Percentiles rank a stretch among this genome's conserved stretches.
Conservation (phyloP, 2,888 invertebrate genomes). For the Clistopyga incitator region DNA sequence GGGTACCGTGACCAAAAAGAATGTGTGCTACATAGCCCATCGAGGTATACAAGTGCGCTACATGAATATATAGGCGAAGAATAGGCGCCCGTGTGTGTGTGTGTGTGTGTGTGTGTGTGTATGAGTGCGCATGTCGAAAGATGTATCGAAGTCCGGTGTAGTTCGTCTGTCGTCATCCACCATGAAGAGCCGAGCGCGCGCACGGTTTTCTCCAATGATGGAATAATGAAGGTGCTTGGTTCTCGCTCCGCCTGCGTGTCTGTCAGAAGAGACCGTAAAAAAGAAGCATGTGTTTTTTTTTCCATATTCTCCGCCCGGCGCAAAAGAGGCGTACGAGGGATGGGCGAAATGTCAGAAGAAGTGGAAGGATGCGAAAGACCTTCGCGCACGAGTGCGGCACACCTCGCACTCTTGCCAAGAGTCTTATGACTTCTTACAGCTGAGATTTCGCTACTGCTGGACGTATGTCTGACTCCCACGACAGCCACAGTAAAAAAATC, state of each 20-base stretch:
- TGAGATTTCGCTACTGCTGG: constrained; percentile 24
- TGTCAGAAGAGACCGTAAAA: constrained; percentile 14
- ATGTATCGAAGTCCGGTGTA: constrained; percentile 60
- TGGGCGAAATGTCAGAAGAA: constrained; percentile 32
- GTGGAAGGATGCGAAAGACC: constrained; percentile 49
- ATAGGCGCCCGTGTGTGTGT: background rate
- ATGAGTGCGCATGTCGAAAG: constrained; percentile 50
- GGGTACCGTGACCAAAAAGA: constrained; percentile 80
- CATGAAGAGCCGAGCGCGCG: constrained; percentile 53
- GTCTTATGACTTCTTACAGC: constrained; percentile 17
- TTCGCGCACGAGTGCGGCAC: constrained; percentile 59
- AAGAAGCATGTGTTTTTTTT: constrained; percentile 13
- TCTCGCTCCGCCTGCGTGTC: constrained; percentile 16
- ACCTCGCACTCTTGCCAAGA: constrained; percentile 36
- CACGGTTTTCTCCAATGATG: constrained; percentile 48
- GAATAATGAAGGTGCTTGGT: constrained; percentile 34
- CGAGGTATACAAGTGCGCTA: constrained; percentile 24
- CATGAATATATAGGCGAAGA: background rate
- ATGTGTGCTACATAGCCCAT: constrained; percentile 68
- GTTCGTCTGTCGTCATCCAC: constrained; percentile 62
- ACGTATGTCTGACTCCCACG: constrained; percentile 62
- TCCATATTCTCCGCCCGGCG: background rate
- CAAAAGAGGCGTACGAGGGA: constrained; percentile 16
- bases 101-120: background rate
- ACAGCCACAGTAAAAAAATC: constrained; percentile 31